phyloP scores from a whole-genome alignment of 2,797 vertebrate genomes.

The Alectoris magna region DNA sequence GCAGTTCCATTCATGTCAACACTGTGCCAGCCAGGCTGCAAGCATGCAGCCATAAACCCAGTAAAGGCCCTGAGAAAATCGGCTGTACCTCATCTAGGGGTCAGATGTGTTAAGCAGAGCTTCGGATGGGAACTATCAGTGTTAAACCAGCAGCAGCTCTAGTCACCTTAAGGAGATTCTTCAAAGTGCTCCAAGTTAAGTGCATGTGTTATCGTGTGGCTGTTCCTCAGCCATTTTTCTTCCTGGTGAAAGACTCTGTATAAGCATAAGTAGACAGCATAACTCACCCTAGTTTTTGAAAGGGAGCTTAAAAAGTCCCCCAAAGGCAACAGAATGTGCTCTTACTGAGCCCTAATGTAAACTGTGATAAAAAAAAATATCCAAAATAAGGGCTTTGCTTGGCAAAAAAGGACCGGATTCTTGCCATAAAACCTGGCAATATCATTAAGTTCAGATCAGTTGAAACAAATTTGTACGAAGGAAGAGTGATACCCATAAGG shows the following conservation, averaged over 20 bases:
- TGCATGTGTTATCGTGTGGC: background rate
- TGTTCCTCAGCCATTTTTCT: background rate
- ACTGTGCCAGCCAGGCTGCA: rapidly evolving
- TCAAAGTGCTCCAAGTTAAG: background rate
- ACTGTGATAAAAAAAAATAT: slow-evolving; percentile 41
- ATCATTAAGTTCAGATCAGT: slow-evolving; percentile 32
- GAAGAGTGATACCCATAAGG: slow-evolving; percentile 33
- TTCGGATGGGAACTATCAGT: slow-evolving; percentile 11
- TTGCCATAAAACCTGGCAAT: slow-evolving; percentile 41
- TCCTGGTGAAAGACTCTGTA: slow-evolving; percentile 13
- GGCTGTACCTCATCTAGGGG: background rate
- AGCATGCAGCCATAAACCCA: rapidly evolving
- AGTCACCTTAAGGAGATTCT: slow-evolving; percentile 1
- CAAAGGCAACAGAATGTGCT: slow-evolving; percentile 14
- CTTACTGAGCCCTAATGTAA: background rate
- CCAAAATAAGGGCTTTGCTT: slow-evolving; percentile 25
- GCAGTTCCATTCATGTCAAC: rapidly evolving
- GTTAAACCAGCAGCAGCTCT: background rate
- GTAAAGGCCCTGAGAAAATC: background rate
- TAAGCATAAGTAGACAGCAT: background rate
- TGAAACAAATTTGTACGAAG: background rate
- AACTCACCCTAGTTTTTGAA: slow-evolving; percentile 16
- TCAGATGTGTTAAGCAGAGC: background rate
- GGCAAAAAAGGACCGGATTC: background rate
- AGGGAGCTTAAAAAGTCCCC: background rate